Conservation (phyloP, 2,797 vertebrate species). For the Dermochelys coriacea region DNA sequence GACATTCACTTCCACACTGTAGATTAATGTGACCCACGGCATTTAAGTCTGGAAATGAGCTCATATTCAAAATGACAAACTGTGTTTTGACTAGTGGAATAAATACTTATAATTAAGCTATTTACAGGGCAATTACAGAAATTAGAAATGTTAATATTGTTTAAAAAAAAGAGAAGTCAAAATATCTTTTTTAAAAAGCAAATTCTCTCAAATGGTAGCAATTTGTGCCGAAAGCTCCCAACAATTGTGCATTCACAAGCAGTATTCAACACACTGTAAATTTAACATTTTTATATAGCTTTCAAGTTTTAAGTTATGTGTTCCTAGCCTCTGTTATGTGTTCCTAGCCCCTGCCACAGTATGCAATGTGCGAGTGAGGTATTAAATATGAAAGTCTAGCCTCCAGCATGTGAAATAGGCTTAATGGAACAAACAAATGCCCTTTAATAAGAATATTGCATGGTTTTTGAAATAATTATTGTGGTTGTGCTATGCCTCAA, state of each 20-base stretch:
- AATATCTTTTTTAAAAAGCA: background rate
- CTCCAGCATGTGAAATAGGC: background rate
- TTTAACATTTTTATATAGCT: background rate
- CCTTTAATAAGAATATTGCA: background rate
- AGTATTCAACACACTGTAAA: background rate
- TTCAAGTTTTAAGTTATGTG: background rate
- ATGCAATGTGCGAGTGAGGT: background rate
- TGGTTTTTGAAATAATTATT: background rate
- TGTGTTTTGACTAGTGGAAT: background rate
- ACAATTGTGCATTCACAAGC: background rate
- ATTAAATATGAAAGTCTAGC: background rate
- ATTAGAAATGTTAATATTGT: fast-evolving
- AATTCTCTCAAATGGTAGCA: background rate
- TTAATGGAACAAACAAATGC: background rate
- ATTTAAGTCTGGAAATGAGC: conserved; percentile 35
- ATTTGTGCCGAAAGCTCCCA: background rate
- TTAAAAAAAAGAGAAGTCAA: background rate
- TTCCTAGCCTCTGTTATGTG: background rate
- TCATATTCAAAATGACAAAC: conserved; percentile 38
- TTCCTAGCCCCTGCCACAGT: background rate
- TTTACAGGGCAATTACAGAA: background rate
- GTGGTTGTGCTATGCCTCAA: background rate
- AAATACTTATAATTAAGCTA: conserved; percentile 18
- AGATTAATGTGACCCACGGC: conserved; percentile 31
- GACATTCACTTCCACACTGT: background rate